A percentile compares a stretch with the other conserved stretches of the same genome.
Evolutionary conservation across 2,797 vertebrate genomes (phyloP).

Genomic region (Triplophysa bombifrons): DNA sequence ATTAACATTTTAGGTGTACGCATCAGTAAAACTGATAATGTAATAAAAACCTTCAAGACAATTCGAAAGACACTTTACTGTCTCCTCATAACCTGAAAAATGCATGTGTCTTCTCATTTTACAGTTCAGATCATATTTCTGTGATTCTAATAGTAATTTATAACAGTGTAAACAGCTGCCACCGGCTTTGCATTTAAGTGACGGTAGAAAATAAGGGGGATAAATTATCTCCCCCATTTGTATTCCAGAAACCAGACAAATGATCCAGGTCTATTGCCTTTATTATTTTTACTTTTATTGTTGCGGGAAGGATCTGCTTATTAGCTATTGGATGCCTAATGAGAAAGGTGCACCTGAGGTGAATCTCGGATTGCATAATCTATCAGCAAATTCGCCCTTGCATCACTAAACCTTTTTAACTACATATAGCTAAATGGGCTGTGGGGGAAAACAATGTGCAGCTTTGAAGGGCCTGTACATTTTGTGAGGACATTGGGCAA

Average conservation of each 20-base stretch:
- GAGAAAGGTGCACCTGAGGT: slow-evolving; percentile 43
- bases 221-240: slow-evolving; percentile 49
- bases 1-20: not conserved
- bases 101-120: not conserved
- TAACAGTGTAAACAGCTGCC: slow-evolving; percentile 47
- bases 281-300: slow-evolving; percentile 52
- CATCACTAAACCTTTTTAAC: slow-evolving; percentile 13
- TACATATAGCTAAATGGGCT: slow-evolving; percentile 19
- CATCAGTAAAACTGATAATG: not conserved
- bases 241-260: slow-evolving; percentile 55
- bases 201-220: slow-evolving; percentile 46
- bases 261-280: slow-evolving; percentile 50
- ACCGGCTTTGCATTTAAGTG: slow-evolving; percentile 50
- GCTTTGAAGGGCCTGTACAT: not conserved
- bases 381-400: slow-evolving; percentile 16
- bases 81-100: slow-evolving; percentile 40
- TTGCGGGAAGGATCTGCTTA: slow-evolving; percentile 34
- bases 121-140: slow-evolving; percentile 49
- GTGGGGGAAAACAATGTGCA: not conserved
- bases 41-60: slow-evolving; percentile 18
- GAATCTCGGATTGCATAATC: slow-evolving; percentile 44
- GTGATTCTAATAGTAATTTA: slow-evolving; percentile 35
- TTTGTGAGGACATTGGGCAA: not conserved
- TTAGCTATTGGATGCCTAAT: slow-evolving; percentile 46
- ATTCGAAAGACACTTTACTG: slow-evolving; percentile 29